phyloP scores from a whole-genome alignment of 2,888 invertebrate species.

The Lepidocyrtinus sp. region DNA sequence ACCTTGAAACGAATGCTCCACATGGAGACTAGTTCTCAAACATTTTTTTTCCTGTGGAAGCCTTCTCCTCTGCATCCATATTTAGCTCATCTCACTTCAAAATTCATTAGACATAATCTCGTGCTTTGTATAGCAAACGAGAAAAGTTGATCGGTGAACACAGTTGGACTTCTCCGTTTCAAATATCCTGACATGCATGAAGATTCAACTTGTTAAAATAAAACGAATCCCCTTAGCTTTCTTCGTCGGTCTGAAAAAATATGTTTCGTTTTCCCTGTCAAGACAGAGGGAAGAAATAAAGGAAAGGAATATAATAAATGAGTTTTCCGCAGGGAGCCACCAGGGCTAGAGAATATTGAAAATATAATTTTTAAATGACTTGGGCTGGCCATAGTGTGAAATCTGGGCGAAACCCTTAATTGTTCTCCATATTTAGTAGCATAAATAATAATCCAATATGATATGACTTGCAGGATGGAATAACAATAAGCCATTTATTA shows the following conservation, averaged over 20 bases:
- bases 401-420: constrained; percentile 60
- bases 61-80: background rate
- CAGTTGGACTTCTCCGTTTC: constrained; percentile 50
- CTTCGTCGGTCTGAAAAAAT: background rate
- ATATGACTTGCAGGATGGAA: constrained; percentile 30
- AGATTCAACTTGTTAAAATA: constrained; percentile 16
- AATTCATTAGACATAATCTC: constrained; percentile 50
- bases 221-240: too few relatives aligned
- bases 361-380: constrained; percentile 40
- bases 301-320: too few relatives aligned
- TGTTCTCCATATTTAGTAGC: constrained; percentile 54
- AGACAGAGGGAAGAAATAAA: constrained; percentile 33
- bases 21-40: constrained; percentile 57
- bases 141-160: constrained; percentile 39
- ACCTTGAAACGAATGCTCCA: constrained; percentile 55
- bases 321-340: constrained; percentile 55
- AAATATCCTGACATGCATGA: constrained; percentile 35
- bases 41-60: background rate
- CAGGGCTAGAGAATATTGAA: constrained; percentile 24
- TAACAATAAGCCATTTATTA: constrained; percentile 34
- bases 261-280: constrained; percentile 2
- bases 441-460: constrained; percentile 35
- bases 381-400: constrained; percentile 59
- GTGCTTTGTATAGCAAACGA: constrained; percentile 10
- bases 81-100: constrained; percentile 27